Conservation (phyloP, 1,140 invertebrate species). For the Musca domestica region DNA sequence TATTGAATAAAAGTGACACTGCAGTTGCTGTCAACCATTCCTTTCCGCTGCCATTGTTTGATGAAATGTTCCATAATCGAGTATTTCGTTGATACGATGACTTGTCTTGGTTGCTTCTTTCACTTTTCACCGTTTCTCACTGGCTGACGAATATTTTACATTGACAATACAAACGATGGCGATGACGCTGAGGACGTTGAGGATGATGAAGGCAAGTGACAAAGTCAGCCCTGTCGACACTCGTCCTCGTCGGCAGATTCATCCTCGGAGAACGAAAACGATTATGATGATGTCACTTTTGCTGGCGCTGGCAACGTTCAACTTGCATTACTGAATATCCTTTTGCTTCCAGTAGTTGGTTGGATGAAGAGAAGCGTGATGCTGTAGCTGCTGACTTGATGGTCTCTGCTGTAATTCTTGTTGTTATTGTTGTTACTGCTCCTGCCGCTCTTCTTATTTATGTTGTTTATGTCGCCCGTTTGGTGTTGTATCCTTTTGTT, state of each 20-base stretch:
- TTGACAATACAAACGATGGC: too few relatives aligned
- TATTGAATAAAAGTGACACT: slow-evolving; percentile 14
- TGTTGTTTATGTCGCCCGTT: not conserved
- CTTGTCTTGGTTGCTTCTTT: not conserved
- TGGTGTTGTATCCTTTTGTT: not conserved
- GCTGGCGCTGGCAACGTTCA: not conserved
- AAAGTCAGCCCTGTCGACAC: too few relatives aligned
- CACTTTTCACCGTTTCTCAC: slow-evolving; percentile 8
- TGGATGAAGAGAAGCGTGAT: not conserved
- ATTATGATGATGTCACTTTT: slow-evolving; percentile 9
- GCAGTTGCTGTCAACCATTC: slow-evolving; percentile 5
- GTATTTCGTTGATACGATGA: too few relatives aligned
- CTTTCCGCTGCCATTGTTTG: not conserved
- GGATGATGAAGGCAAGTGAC: not conserved
- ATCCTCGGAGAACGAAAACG: too few relatives aligned
- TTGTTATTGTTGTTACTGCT: not conserved
- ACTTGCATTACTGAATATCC: too few relatives aligned
- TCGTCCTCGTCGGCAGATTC: too few relatives aligned
- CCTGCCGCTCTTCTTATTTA: slow-evolving; percentile 2
- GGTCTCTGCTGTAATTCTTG: not conserved
- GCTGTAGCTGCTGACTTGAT: not conserved
- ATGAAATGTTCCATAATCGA: too few relatives aligned
- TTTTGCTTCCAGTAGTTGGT: too few relatives aligned
- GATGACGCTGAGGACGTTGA: too few relatives aligned
- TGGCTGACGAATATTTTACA: too few relatives aligned